Evolutionary conservation across 2,797 vertebrate genomes (phyloP).

Genomic region (Vespertilio murinus): DNA sequence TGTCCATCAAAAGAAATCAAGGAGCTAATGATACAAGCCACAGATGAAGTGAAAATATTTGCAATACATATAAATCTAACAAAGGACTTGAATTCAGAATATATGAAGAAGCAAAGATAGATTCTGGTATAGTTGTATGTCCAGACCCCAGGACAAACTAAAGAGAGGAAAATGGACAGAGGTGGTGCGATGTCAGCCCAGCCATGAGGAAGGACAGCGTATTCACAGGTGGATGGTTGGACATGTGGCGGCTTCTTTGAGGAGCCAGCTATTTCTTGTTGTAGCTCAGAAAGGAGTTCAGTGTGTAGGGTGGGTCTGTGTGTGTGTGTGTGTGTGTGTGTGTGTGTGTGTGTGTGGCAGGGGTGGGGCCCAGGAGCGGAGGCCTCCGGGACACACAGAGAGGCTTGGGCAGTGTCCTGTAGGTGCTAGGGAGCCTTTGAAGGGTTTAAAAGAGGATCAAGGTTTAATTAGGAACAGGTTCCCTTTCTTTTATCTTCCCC

Average conservation of each 20-base stretch:
- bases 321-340: no score
- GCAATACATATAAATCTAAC: not conserved
- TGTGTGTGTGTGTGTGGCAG: not conserved
- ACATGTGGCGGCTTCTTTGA: not conserved
- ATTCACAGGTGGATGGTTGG: not conserved
- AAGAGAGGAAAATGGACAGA: not conserved
- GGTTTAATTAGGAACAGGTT: not conserved
- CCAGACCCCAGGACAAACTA: not conserved
- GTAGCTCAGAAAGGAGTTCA: not conserved
- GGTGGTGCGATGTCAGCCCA: not conserved
- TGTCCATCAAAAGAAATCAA: not conserved
- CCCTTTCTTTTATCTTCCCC: not conserved
- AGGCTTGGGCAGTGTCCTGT: not conserved
- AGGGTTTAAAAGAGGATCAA: not conserved
- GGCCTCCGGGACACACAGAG: not conserved
- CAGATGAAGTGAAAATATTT: not conserved
- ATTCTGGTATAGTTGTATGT: not conserved
- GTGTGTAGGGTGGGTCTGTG: not conserved
- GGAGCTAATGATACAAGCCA: not conserved
- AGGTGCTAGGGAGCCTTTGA: not conserved
- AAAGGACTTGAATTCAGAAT: not conserved
- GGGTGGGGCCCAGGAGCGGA: rapidly evolving
- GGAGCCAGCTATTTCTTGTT: not conserved
- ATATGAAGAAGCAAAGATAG: not conserved
- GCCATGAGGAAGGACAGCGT: not conserved